Evolutionary conservation across 92 coral and sea anemone species (phyloP), one percentile per base, ranked within the genome.

Genomic region (Pocillopora meandrina): DNA sequence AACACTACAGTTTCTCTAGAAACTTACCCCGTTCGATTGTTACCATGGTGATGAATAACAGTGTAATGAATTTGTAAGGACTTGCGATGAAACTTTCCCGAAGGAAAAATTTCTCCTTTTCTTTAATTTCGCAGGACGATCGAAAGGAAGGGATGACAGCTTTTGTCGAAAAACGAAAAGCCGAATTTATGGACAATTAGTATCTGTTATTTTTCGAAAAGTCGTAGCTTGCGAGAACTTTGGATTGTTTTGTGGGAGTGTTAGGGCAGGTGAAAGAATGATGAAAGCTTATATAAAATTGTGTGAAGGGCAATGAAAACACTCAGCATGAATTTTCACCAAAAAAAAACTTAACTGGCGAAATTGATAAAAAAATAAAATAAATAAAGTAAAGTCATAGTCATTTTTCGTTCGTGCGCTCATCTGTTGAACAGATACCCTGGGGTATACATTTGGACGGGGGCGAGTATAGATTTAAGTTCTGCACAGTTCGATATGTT

Each of bases 121-220:
- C 33, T 31, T 78, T 78, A 15, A 9, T 81, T 70, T 47, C 49
- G 65, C 79, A 95, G 98, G 95, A 95, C 69, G 98, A 95, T 86
- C 93, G 98, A 59, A 95, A 93, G 73, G 98, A 95, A 64, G 98
- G 98, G 55, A 95, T 95, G 98, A 86, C 87, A 18, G 98, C 98
- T 42, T 95, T 95, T 79, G 92, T 93, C 59, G 98, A 92, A 75
- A 95, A 95, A 84, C 84, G 98, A 74, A 89, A 89, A 62, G 98
- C 98, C 26, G 84, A 95, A 35, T 95, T 95, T 56, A 95, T 87
- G 56, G 95, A 95, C 80, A 95, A 84, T 89, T 95, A 86, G 42
- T 35, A 36, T 57, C 62, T 12, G n/a, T 26, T 19, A 7, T 14
- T 73, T 31, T 73, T 2, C 61, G 36, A 0, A 18, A 19, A 31